These are phyloP conservation scores for Scaptomyza pallida DNA, from an alignment of 1,140 invertebrate species.

Conservation along the genomic window DNA sequence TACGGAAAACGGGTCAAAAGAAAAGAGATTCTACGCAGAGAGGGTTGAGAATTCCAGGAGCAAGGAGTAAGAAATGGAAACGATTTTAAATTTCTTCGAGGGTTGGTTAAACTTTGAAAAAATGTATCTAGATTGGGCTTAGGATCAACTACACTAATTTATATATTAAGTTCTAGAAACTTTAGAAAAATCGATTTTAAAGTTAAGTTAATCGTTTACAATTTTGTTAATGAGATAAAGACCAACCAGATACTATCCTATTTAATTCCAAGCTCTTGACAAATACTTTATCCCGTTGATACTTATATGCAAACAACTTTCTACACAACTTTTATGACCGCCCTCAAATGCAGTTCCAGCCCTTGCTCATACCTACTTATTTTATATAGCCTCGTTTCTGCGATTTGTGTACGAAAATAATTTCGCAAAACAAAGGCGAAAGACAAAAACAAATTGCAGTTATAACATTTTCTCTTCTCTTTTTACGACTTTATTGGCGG, in stretches of 20 bases:
- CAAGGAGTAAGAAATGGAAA: background rate
- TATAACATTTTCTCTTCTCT: constrained; percentile 45
- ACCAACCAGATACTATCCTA: no score
- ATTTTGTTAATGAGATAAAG: no score
- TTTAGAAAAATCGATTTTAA: no score
- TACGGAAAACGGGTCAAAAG: background rate
- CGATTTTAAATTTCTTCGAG: background rate
- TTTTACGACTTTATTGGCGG: constrained; percentile 75
- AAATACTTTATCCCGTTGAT: no score
- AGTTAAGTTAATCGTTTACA: no score
- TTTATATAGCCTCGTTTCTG: constrained; percentile 40
- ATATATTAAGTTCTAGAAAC: no score
- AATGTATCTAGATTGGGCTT: no score
- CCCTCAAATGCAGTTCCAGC: background rate
- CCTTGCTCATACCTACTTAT: constrained; percentile 5
- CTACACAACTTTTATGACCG: constrained; percentile 20
- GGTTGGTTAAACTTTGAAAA: no score
- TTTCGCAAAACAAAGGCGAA: constrained; percentile 52
- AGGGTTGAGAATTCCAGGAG: background rate
- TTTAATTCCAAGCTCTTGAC: no score
- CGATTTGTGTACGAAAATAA: constrained; percentile 74
- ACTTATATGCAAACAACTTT: constrained; percentile 7
- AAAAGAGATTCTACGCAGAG: background rate
- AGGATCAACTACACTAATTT: no score
- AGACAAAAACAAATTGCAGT: constrained; percentile 41